phyloP scores from a whole-genome alignment of 2,113 vertebrate genomes.

The Plotosus lineatus region DNA sequence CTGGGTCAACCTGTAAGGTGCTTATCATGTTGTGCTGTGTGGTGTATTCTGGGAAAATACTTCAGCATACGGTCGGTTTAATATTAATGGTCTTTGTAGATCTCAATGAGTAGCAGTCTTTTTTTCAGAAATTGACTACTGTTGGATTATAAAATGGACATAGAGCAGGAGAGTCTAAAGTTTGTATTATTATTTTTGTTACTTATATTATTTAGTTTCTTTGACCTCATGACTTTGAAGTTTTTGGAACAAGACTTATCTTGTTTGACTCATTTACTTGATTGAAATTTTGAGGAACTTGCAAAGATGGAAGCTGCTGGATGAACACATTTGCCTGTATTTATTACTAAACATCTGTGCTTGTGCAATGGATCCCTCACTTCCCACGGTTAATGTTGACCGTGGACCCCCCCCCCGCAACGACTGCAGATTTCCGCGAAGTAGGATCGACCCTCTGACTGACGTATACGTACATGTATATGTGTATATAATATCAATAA shows the following conservation, averaged over 20 bases:
- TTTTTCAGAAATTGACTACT: neutral
- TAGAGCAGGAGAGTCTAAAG: neutral
- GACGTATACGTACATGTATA: too few species aligned
- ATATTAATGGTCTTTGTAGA: neutral
- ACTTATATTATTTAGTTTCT: too few species aligned
- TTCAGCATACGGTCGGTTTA: neutral
- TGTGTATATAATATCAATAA: too few species aligned
- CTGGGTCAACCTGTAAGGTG: neutral
- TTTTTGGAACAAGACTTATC: neutral
- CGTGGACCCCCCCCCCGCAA: too few species aligned
- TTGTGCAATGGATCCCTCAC: too few species aligned
- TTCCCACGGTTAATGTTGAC: too few species aligned
- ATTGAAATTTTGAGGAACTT: neutral
- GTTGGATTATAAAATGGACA: neutral
- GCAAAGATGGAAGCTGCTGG: neutral
- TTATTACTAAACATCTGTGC: neutral
- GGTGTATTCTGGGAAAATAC: neutral
- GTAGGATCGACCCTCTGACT: too few species aligned
- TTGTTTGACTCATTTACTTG: neutral
- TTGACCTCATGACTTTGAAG: neutral
- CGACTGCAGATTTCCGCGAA: too few species aligned
- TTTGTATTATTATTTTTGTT: too few species aligned
- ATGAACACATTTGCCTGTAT: neutral
- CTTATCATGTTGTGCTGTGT: neutral
- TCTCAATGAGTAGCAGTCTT: neutral